Base-by-base conservation (phyloP, 1,140 invertebrate genomes). In the Steinernema khuongi region DNA sequence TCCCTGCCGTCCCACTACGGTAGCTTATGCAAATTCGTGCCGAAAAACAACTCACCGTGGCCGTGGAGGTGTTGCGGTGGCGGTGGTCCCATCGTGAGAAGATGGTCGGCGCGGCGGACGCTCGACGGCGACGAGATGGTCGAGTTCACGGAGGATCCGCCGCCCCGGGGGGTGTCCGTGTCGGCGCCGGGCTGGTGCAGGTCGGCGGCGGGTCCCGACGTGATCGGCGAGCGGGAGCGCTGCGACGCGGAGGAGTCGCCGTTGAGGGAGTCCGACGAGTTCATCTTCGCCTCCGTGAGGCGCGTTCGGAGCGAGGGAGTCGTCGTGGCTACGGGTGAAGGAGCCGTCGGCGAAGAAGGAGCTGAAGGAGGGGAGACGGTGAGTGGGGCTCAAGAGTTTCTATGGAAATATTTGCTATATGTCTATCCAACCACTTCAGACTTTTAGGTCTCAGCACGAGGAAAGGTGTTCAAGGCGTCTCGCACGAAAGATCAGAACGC, bases 161-260 rank as follows among this genome's bases (percentile, higher is more conserved):
- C 50, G 7, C 50, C 50, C 4, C 50, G 36, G 50, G 50, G 50
- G 50, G 50, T 60, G 50, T 60, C 50, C 7, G 22, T 60, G 50
- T 60, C 50, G 7, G 50, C 50, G 50, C 50, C 50, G 14, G 11
- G 50, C 26, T 60, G 50, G 4, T 60, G 50, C 4, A 60, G 50
- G 19, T n/a, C 26, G 2, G 50, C 50, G 7, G 14, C 50, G 50
- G 50, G 50, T 26, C 50, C 50, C 19, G 50, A 60, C 50, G 50
- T 22, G 50, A 11, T 26, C 22, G 50, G 50, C 11, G 50, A 60
- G 22, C 50, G 50, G 14, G 50, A 60, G 50, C 26, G 50, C 22
- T 60, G 50, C 50, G 50, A 60, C 4, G 26, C 50, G 50, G 50
- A n/a, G n/a, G n/a, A 60, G 50, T 60, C 50, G 50, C 50, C 50